Evolutionary conservation across 1,140 invertebrate genomes (phyloP).

Genomic region (Diachasma alloeum): DNA sequence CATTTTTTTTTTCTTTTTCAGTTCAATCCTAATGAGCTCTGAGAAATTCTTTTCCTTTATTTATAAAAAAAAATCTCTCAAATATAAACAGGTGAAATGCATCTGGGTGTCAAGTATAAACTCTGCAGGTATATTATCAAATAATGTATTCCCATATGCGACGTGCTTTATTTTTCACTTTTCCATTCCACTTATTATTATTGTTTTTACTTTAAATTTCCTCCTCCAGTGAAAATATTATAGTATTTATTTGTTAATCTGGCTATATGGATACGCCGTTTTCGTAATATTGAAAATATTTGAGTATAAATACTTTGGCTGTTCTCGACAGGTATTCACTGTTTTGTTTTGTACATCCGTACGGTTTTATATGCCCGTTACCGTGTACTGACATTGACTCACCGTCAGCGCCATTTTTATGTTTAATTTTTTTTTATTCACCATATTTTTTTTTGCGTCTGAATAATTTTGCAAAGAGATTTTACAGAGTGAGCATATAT

Average conservation of each 20-base stretch:
- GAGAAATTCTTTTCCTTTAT: neutral
- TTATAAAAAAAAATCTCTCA: neutral
- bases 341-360: conserved; percentile 19
- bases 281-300: conserved; percentile 27
- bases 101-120: neutral
- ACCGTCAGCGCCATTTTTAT: neutral
- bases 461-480: too few species aligned
- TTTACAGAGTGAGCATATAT: too few species aligned
- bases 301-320: conserved; percentile 37
- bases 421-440: neutral
- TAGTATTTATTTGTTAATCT: neutral
- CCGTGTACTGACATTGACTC: too few species aligned
- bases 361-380: too few species aligned
- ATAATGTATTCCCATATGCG: neutral
- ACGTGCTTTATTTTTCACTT: neutral
- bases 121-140: neutral
- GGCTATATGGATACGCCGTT: neutral
- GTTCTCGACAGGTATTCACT: conserved; percentile 41
- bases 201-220: neutral
- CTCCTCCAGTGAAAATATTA: neutral
- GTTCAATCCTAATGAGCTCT: neutral
- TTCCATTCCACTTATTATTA: neutral
- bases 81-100: neutral
- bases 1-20: neutral
- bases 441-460: neutral